Percentiles rank a stretch among this genome's conserved stretches.
phyloP scores from a whole-genome alignment of 2,888 invertebrate species.

The Temnothorax unifasciatus region DNA sequence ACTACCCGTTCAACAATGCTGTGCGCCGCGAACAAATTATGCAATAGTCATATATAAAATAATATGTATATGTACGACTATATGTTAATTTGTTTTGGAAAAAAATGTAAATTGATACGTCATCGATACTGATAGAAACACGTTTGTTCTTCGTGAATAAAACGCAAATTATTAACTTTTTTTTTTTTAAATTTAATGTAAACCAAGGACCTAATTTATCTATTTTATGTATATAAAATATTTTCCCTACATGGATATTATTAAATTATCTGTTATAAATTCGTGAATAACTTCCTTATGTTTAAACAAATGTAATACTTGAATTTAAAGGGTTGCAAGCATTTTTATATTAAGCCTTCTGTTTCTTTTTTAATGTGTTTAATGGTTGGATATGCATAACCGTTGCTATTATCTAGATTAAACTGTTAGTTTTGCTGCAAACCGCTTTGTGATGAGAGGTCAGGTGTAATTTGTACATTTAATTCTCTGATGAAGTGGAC shows the following conservation, averaged over 20 bases:
- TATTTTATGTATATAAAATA: not conserved
- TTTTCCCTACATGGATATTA: not conserved
- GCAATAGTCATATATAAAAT: slow-evolving; percentile 8
- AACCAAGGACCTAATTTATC: not conserved
- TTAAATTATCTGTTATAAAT: not conserved
- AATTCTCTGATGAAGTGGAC: slow-evolving; percentile 57
- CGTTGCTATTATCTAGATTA: not conserved
- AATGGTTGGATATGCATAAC: not conserved
- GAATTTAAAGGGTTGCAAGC: not conserved
- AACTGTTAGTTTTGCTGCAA: slow-evolving; percentile 15
- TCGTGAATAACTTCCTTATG: not conserved
- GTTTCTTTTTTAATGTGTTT: not conserved
- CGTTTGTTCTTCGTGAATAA: not conserved
- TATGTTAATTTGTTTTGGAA: not conserved
- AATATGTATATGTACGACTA: not conserved
- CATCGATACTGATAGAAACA: not conserved
- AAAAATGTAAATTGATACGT: not conserved
- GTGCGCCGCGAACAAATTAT: slow-evolving; percentile 22
- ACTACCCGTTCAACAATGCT: slow-evolving; percentile 21
- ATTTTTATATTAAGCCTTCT: not conserved
- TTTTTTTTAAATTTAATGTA: not conserved
- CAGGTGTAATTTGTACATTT: slow-evolving; percentile 61
- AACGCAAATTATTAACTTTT: not conserved
- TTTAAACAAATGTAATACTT: not conserved
- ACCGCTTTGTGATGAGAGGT: slow-evolving; percentile 31